Conservation (phyloP, 2,888 invertebrate genomes). For the Campaea margaritaria region DNA sequence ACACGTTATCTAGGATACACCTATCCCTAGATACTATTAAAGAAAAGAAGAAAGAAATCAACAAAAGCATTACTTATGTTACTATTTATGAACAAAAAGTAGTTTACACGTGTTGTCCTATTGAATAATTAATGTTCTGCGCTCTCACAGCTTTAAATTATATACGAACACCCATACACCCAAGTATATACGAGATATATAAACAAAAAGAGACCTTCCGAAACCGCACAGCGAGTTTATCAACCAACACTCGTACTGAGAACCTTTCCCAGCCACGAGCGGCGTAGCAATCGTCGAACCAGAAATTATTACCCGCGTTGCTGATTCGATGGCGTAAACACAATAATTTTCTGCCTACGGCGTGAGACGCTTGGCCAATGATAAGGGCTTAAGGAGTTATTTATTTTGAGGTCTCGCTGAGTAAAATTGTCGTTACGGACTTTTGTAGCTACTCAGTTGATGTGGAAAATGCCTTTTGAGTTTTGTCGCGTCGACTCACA, state of each 20-base stretch:
- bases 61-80: too few species aligned
- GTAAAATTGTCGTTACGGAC: not conserved
- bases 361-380: constrained; percentile 19
- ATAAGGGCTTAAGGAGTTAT: constrained; percentile 6
- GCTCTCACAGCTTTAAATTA: too few species aligned
- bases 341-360: constrained; percentile 33
- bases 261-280: constrained; percentile 12
- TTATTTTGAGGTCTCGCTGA: not conserved
- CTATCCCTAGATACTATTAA: too few species aligned
- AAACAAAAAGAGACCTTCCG: not conserved
- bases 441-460: not conserved
- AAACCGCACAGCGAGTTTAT: not conserved
- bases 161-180: too few species aligned
- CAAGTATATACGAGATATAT: too few species aligned
- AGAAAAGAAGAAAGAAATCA: too few species aligned
- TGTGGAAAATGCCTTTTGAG: too few species aligned
- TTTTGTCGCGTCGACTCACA: too few species aligned
- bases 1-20: too few species aligned
- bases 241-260: not conserved
- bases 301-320: constrained; percentile 33
- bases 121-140: too few species aligned
- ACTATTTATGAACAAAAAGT: too few species aligned
- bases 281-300: constrained; percentile 25
- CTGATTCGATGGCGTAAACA: constrained; percentile 32
- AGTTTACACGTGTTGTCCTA: too few species aligned